A percentile compares a stretch with the other conserved stretches of the same genome.
phyloP scores from a whole-genome alignment of 1,140 invertebrate genomes.

The Apis laboriosa region DNA sequence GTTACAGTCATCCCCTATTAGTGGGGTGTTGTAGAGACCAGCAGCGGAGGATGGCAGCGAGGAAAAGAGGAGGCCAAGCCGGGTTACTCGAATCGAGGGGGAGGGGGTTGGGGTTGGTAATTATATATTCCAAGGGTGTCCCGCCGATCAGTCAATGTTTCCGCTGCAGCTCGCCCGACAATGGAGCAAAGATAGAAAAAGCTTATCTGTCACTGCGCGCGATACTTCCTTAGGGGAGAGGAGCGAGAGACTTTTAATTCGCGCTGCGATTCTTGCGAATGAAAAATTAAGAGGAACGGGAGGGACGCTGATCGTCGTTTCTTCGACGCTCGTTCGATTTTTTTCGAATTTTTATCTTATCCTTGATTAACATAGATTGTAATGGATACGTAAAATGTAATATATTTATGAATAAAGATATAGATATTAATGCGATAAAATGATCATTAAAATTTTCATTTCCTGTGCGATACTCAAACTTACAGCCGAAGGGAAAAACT shows the following conservation, averaged over 20 bases:
- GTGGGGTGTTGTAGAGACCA: constrained; percentile 74
- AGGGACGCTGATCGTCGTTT: not conserved
- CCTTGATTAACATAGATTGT: no score
- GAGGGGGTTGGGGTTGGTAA: constrained; percentile 65
- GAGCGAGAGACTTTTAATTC: constrained; percentile 76
- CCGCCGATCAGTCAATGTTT: constrained; percentile 81
- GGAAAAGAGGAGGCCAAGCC: constrained; percentile 33
- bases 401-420: no score
- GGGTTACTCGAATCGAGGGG: constrained; percentile 46
- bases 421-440: no score
- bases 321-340: no score
- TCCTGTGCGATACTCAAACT: no score
- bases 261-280: constrained; percentile 70
- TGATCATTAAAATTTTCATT: no score
- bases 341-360: no score
- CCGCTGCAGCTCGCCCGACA: constrained; percentile 78
- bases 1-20: constrained; percentile 76
- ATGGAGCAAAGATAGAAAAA: constrained; percentile 79
- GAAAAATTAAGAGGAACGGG: constrained; percentile 72
- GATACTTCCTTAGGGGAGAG: constrained; percentile 72
- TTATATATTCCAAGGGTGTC: constrained; percentile 81
- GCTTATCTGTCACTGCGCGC: constrained; percentile 78
- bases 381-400: no score
- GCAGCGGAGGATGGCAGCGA: constrained; percentile 27
- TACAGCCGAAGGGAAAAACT: no score